Evolutionary conservation across 2,113 vertebrate genomes (phyloP).

Genomic region (Haemorhous mexicanus): DNA sequence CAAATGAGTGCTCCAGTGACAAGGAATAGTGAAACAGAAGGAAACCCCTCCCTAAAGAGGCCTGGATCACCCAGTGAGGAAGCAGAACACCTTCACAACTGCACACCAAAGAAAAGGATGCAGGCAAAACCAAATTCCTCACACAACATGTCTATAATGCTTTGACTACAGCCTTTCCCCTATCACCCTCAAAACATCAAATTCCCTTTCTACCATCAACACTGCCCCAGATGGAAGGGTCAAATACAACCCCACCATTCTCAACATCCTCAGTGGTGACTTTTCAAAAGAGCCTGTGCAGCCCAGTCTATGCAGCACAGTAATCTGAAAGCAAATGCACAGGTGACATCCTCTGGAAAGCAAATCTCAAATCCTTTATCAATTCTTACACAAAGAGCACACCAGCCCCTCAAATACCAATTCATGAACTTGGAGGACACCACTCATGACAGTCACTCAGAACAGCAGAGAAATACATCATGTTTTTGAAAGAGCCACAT

Average conservation of each 20-base stretch:
- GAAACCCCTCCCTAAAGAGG: neutral
- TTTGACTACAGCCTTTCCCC: neutral
- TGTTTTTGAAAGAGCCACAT: neutral
- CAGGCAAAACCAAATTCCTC: neutral
- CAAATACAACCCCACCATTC: neutral
- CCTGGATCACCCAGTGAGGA: neutral
- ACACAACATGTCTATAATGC: neutral
- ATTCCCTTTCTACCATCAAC: neutral
- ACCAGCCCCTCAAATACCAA: neutral
- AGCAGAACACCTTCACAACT: neutral
- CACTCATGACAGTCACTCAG: neutral
- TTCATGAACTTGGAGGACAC: neutral
- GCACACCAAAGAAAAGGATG: neutral
- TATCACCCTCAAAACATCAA: neutral
- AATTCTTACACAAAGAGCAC: neutral
- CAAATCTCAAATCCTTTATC: neutral
- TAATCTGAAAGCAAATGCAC: neutral
- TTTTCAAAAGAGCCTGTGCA: neutral
- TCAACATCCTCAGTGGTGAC: neutral
- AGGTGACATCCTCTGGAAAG: neutral
- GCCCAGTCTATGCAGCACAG: rapidly evolving
- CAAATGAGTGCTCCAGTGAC: neutral
- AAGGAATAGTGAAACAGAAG: neutral
- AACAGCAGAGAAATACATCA: neutral
- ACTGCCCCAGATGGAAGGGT: neutral